A percentile compares a stretch with the other conserved stretches of the same genome.
phyloP scores from a whole-genome alignment of 1,140 invertebrate species.

The Cotesia glomerata region DNA sequence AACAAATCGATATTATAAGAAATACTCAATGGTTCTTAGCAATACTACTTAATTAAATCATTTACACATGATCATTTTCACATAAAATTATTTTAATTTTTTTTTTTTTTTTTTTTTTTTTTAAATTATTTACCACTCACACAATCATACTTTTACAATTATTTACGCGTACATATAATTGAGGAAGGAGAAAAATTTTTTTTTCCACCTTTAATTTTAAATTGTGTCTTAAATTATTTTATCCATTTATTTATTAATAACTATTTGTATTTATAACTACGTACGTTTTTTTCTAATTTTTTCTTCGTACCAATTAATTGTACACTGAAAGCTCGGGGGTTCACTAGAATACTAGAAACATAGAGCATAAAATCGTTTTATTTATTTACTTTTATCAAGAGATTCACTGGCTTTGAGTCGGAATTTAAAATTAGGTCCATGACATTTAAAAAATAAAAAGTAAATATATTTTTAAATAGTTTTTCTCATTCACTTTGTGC shows the following conservation, averaged over 20 bases:
- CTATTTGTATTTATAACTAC: background rate
- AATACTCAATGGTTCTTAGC: conserved; percentile 23
- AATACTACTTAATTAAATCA: conserved; percentile 6
- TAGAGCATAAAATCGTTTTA: conserved; percentile 19
- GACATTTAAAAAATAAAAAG: background rate
- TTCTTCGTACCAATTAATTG: conserved; percentile 5
- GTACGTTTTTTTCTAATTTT: background rate
- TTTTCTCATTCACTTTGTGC: too few relatives aligned
- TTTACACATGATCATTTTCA: background rate
- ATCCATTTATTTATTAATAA: background rate
- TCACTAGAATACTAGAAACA: conserved; percentile 23
- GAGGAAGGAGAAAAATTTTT: conserved; percentile 3
- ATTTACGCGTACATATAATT: background rate
- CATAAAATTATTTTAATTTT: background rate
- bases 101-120: background rate
- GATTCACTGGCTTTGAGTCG: background rate
- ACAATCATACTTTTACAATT: background rate
- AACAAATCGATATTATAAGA: conserved; percentile 19
- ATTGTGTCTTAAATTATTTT: background rate
- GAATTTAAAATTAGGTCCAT: background rate
- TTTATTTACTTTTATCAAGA: background rate
- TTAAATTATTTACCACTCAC: background rate
- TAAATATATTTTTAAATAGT: background rate
- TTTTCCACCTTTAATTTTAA: background rate
- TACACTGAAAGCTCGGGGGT: conserved; percentile 26